Base-by-base conservation (phyloP, 2,797 vertebrate species). In the Pseudochirops cupreus region DNA sequence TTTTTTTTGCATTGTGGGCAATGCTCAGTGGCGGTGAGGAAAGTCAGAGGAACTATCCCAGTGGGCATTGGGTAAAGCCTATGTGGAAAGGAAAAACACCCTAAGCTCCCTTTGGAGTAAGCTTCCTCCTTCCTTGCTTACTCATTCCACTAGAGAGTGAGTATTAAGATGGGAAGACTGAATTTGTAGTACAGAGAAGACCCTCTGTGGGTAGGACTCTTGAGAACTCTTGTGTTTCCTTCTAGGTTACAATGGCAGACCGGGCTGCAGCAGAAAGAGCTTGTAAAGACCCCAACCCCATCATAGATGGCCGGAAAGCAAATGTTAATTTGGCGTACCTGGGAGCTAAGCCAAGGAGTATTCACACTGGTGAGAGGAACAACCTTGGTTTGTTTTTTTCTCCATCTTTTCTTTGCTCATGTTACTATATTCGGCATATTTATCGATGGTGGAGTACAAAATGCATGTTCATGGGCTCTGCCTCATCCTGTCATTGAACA, bases 231-330 rank as follows among this genome's bases (percentile, higher is more conserved):
- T 97, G 91, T 97, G 93, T 93, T 98, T 96, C 7, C 94, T 96
- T 58, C n/a, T 98, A 99, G 99, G 99, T 99, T 98, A 99, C 99
- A 0, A 99, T 99, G 99, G 99, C 99, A 0, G 99, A 99, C 98
- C 98, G 99, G 95, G 99, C 99, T 1, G 99, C 99, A 0, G 99
- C 99, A 0, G 99, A 99, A 92, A 98, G 99, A 93, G 99, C 99
- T 1, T 99, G 99, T 98, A 99, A 99, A 98, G 99, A 99, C 98
- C 99, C 99, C 2, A 99, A 99, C 97, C 99, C 99, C 97, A 99
- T 99, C 98, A 99, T 99, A 0, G 99, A 99, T 18, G 99, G 99
- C 97, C 99, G 99, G 96, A 99, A 99, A 98, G 99, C 99, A 58
- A 99, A 99, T 0, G 99, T 99, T 97, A 99, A 99, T 99, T 98